These are phyloP conservation scores for Bruchidius siliquastri DNA, from an alignment of 2,888 invertebrate genomes.

Conservation along the genomic window DNA sequence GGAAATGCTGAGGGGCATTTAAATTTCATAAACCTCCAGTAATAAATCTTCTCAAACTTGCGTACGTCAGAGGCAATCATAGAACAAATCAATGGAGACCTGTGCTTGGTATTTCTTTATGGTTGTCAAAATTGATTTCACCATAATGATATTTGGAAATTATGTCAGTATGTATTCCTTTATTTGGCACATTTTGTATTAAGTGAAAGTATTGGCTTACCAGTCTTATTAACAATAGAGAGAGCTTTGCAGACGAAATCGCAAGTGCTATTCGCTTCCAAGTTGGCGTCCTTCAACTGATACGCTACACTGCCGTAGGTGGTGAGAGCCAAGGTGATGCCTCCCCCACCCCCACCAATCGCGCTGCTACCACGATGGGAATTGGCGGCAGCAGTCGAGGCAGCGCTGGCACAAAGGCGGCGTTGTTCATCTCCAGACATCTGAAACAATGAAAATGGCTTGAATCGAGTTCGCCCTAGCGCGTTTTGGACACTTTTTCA, in stretches of 20 bases:
- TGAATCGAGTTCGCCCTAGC: too few species aligned
- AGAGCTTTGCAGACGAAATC: conserved; percentile 71
- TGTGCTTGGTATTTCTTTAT: too few species aligned
- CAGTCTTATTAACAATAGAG: conserved; percentile 68
- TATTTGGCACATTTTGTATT: too few species aligned
- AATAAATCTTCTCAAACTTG: too few species aligned
- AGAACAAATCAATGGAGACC: too few species aligned
- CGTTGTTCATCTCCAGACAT: conserved; percentile 71
- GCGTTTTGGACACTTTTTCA: too few species aligned
- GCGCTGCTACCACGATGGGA: conserved; percentile 35
- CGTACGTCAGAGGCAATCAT: too few species aligned
- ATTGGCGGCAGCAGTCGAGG: conserved; percentile 55
- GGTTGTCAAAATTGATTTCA: too few species aligned
- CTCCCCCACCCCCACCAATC: conserved; percentile 38
- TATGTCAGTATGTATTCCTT: too few species aligned
- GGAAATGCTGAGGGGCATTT: too few species aligned
- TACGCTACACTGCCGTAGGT: conserved; percentile 75
- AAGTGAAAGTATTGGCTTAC: conserved; percentile 49
- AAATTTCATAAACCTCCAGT: too few species aligned
- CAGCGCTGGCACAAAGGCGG: conserved; percentile 61
- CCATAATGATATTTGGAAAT: too few species aligned
- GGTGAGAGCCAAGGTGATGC: conserved; percentile 50
- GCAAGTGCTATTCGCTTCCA: conserved; percentile 68
- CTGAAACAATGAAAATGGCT: conserved; percentile 47
- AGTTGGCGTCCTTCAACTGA: conserved; percentile 73